phyloP scores from a whole-genome alignment of 2,888 invertebrate genomes.

The Leptinotarsa haldemani region DNA sequence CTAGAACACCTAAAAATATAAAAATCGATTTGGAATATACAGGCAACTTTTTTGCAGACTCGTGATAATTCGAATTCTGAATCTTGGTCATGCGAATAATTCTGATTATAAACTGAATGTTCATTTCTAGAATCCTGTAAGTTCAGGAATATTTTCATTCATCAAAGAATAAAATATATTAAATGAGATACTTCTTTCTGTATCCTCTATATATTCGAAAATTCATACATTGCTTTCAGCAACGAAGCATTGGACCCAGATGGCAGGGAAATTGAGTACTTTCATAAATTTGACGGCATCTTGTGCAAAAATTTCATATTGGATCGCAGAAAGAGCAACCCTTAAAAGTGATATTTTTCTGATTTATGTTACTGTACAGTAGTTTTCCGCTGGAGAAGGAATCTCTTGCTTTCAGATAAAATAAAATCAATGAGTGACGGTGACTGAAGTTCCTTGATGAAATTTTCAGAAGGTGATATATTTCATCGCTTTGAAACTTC shows the following conservation, averaged over 20 bases:
- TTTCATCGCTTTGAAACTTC: too few relatives aligned
- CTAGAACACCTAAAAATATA: too few relatives aligned
- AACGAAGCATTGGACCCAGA: conserved; percentile 22
- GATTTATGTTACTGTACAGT: conserved; percentile 25
- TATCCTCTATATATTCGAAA: not conserved
- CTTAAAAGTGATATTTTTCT: conserved; percentile 54
- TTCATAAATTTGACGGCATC: conserved; percentile 62
- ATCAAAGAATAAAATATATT: not conserved
- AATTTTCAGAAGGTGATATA: not conserved
- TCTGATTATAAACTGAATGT: too few relatives aligned
- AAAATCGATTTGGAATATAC: too few relatives aligned
- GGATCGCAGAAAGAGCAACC: conserved; percentile 52
- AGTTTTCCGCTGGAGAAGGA: conserved; percentile 5
- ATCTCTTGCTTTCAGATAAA: conserved; percentile 10
- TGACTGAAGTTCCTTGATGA: not conserved
- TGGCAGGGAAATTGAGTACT: conserved; percentile 25
- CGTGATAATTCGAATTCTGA: too few relatives aligned
- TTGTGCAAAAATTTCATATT: conserved; percentile 61
- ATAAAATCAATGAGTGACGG: conserved; percentile 8
- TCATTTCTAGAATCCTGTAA: too few relatives aligned
- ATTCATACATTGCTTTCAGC: conserved; percentile 16
- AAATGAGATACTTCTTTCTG: not conserved
- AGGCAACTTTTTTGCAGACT: too few relatives aligned
- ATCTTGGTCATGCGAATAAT: too few relatives aligned
- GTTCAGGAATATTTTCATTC: not conserved